A percentile compares a stretch with the other conserved stretches of the same genome.
Conservation (phyloP, 1,140 invertebrate species). For the Delia radicum region DNA sequence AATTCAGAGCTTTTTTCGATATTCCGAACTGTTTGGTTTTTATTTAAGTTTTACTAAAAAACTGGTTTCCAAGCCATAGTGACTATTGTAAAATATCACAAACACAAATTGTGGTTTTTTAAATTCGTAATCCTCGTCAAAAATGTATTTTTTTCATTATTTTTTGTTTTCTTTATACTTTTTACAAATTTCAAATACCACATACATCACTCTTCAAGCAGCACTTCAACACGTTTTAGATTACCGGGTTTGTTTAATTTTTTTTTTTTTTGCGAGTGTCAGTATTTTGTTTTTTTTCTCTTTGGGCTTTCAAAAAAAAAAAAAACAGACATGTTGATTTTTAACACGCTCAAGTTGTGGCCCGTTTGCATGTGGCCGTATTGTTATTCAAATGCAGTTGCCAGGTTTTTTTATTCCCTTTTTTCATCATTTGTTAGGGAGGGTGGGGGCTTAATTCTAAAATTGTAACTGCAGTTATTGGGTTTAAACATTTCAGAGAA, state of each 20-base stretch:
- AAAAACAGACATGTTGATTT: not conserved
- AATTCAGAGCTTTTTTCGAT: no score
- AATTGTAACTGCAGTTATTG: not conserved
- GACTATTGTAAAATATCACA: not conserved
- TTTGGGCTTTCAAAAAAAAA: not conserved
- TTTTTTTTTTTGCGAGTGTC: not conserved
- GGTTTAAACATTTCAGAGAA: not conserved
- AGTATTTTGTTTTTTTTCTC: no score
- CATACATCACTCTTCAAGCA: not conserved
- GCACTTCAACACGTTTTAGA: slow-evolving; percentile 2
- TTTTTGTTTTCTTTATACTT: no score
- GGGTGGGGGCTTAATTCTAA: not conserved
- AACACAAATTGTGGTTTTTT: not conserved
- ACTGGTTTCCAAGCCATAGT: no score
- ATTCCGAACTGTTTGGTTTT: no score
- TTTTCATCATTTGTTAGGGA: not conserved
- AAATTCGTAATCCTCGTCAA: not conserved
- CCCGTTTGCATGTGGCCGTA: not conserved
- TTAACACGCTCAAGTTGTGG: slow-evolving; percentile 3
- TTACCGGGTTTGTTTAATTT: not conserved
- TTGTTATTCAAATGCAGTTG: not conserved
- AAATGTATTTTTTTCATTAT: not conserved
- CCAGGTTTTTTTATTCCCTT: not conserved
- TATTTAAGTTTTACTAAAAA: no score
- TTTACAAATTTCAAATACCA: not conserved